phyloP scores from a whole-genome alignment of 2,888 invertebrate genomes.

The Cyrtodaria siliqua region DNA sequence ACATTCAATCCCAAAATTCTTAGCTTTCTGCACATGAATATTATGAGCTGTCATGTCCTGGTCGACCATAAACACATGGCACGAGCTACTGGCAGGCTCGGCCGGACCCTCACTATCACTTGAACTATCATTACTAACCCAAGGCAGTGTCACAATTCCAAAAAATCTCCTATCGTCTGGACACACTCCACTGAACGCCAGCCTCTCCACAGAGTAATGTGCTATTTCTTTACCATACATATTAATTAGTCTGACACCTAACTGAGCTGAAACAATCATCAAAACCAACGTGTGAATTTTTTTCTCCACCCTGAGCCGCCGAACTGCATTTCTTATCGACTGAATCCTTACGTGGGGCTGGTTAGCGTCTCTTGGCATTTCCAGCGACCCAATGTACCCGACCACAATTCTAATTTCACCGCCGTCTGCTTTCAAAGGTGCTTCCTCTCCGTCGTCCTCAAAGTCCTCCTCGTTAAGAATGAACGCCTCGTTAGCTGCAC shows the following conservation, averaged over 20 bases:
- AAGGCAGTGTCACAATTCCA: constrained; percentile 92
- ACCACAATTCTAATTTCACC: constrained; percentile 86
- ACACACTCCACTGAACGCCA: constrained; percentile 95
- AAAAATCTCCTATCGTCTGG: constrained; percentile 97
- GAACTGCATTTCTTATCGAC: constrained; percentile 94
- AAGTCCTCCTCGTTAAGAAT: constrained; percentile 67
- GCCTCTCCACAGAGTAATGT: constrained; percentile 93
- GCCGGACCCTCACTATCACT: constrained; percentile 75
- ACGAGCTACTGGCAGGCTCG: constrained; percentile 89
- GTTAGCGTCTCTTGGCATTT: constrained; percentile 91
- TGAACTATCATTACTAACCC: constrained; percentile 61
- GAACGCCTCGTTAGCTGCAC: constrained; percentile 71
- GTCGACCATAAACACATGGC: constrained; percentile 98
- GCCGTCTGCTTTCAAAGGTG: constrained; percentile 53
- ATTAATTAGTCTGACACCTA: constrained; percentile 91
- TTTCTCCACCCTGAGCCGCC: constrained; percentile 95
- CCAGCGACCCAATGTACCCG: constrained; percentile 97
- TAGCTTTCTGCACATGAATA: constrained; percentile 92
- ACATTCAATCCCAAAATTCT: constrained; percentile 92
- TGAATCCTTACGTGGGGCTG: constrained; percentile 87
- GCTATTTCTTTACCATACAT: constrained; percentile 93
- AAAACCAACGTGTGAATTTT: constrained; percentile 92
- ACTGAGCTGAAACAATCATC: constrained; percentile 92
- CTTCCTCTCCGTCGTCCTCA: constrained; percentile 66
- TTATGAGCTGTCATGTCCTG: constrained; percentile 94